phyloP scores from a whole-genome alignment of 64 coral and sea anemone genomes.

The Stylophora pistillata region DNA sequence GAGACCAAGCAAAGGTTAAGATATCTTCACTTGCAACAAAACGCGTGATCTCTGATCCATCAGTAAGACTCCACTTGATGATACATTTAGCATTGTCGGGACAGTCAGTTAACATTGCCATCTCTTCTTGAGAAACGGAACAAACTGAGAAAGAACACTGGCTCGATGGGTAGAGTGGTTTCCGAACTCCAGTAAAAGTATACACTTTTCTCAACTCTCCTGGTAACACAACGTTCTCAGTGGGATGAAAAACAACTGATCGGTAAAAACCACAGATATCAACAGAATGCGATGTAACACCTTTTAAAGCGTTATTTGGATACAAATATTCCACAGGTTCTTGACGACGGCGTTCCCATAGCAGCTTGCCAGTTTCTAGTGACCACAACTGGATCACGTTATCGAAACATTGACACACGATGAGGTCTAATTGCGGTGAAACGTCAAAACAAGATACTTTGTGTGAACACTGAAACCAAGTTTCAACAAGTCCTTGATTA shows the following conservation, averaged over 20 bases:
- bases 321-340: too few relatives aligned
- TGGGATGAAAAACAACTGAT: neutral
- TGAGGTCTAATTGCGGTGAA: neutral
- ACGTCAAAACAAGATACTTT: neutral
- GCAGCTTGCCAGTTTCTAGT: neutral
- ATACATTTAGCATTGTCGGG: neutral
- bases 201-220: neutral
- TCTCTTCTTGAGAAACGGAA: neutral
- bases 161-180: neutral
- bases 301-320: too few relatives aligned
- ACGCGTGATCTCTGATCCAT: neutral
- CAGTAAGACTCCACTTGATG: slow-evolving; percentile 13
- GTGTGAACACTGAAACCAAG: neutral
- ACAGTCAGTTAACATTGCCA: slow-evolving; percentile 19
- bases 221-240: neutral
- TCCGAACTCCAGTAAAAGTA: neutral
- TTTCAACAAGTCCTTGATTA: neutral
- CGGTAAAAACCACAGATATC: neutral
- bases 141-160: slow-evolving; percentile 15
- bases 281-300: too few relatives aligned
- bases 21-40: neutral
- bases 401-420: neutral
- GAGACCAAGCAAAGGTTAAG: slow-evolving; percentile 21
- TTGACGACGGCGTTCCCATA: neutral
- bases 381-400: neutral